Evolutionary conservation across 2,888 invertebrate genomes (phyloP).

Genomic region (Pardosa pseudoannulata): DNA sequence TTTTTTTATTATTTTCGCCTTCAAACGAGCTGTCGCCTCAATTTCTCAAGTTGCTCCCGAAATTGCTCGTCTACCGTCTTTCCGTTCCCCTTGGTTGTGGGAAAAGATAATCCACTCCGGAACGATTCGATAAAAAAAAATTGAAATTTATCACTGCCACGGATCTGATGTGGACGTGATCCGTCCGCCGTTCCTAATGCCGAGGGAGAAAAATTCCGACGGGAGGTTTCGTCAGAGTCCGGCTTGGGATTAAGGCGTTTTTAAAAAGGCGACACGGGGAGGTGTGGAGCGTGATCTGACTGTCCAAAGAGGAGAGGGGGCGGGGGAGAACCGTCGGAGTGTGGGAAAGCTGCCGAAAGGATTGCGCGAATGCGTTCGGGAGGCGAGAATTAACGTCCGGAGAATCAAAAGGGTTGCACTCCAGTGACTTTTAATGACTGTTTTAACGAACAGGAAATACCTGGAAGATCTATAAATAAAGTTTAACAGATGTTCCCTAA

Average conservation of each 20-base stretch:
- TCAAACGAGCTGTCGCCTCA: not conserved
- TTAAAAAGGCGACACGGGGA: not conserved
- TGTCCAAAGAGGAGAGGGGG: not conserved
- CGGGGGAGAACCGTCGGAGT: not conserved
- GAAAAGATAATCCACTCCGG: not conserved
- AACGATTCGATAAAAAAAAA: not conserved
- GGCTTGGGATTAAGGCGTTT: not conserved
- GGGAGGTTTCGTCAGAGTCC: not conserved
- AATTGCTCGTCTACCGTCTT: not conserved
- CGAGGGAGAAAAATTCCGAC: not conserved
- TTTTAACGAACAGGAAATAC: no score
- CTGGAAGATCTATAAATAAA: no score
- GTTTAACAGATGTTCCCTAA: no score
- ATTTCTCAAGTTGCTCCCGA: not conserved
- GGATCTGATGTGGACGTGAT: not conserved
- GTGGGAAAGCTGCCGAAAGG: not conserved
- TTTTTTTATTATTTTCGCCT: no score
- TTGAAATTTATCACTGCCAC: not conserved
- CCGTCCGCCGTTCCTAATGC: not conserved
- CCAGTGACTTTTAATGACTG: not conserved
- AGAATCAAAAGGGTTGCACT: not conserved
- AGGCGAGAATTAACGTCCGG: not conserved
- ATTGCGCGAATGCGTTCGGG: not conserved
- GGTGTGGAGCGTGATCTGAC: not conserved
- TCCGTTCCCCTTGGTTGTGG: not conserved